Percentiles rank a stretch among this genome's conserved stretches.
Conservation (phyloP, 2,888 invertebrate genomes). For the Alloplasta piceator region DNA sequence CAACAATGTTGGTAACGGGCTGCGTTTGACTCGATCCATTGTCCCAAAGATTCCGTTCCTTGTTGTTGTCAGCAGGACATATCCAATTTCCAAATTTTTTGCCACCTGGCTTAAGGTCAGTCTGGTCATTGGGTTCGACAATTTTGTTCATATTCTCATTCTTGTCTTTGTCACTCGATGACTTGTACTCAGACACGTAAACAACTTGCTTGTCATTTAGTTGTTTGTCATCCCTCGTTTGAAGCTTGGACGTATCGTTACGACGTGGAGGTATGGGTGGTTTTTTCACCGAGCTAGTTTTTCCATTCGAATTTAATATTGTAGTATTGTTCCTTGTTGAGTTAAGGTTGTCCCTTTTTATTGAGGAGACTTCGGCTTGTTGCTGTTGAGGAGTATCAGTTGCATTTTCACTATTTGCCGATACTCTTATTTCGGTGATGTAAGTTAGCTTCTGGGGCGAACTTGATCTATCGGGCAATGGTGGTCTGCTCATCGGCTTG, state of each 20-base stretch:
- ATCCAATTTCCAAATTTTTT: conserved; percentile 82
- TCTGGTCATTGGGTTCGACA: conserved; percentile 54
- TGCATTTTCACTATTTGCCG: conserved; percentile 78
- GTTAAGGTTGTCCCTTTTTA: conserved; percentile 62
- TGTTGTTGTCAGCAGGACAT: conserved; percentile 78
- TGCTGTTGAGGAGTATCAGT: conserved; percentile 54
- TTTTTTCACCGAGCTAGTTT: conserved; percentile 77
- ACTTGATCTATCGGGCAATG: conserved; percentile 78
- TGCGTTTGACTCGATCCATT: conserved; percentile 77
- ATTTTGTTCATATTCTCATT: conserved; percentile 56
- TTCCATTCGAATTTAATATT: conserved; percentile 77
- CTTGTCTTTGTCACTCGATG: conserved; percentile 59
- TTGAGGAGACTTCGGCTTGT: conserved; percentile 51
- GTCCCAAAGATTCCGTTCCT: conserved; percentile 77
- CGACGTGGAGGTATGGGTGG: conserved; percentile 84
- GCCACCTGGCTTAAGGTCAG: conserved; percentile 51
- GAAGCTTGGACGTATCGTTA: conserved; percentile 80
- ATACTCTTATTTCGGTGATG: conserved; percentile 90
- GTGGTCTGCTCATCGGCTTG: conserved; percentile 76
- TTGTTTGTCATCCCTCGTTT: conserved; percentile 66
- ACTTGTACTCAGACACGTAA: conserved; percentile 80
- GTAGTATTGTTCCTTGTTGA: conserved; percentile 68
- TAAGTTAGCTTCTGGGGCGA: conserved; percentile 85
- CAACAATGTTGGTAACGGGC: conserved; percentile 78
- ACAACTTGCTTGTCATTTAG: conserved; percentile 77